Percentiles rank a stretch among this genome's conserved stretches.
phyloP scores from a whole-genome alignment of 2,113 vertebrate genomes.

The Istiophorus platypterus region DNA sequence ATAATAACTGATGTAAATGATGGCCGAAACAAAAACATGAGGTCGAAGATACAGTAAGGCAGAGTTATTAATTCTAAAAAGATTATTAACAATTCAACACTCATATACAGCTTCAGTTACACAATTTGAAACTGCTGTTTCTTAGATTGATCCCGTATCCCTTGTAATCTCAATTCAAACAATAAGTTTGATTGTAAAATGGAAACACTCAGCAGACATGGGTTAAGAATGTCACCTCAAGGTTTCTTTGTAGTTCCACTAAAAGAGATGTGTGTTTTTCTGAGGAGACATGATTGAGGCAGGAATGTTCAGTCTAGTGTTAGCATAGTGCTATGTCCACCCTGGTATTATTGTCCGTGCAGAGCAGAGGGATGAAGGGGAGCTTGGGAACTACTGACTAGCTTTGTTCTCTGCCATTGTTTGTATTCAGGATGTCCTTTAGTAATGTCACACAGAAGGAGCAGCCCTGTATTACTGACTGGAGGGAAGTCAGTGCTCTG shows the following conservation, averaged over 20 bases:
- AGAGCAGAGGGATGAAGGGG: neutral
- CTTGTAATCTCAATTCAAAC: neutral
- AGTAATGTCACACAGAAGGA: constrained; percentile 56
- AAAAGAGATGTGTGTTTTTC: neutral
- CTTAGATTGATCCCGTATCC: neutral
- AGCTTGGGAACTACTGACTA: constrained; percentile 71
- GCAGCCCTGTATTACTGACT: constrained; percentile 29
- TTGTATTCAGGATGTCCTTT: constrained; percentile 80
- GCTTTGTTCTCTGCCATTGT: constrained; percentile 80
- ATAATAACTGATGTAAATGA: too few relatives aligned
- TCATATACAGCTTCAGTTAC: neutral
- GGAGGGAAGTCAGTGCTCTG: constrained; percentile 52
- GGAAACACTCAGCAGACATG: neutral
- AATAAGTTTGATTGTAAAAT: neutral
- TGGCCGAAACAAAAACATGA: neutral
- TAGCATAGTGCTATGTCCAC: constrained; percentile 27
- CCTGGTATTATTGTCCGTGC: constrained; percentile 34
- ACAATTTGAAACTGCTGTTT: too few relatives aligned
- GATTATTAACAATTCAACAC: neutral
- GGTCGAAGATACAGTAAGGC: neutral
- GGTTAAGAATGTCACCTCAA: neutral
- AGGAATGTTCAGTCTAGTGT: constrained; percentile 4
- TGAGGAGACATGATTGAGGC: neutral
- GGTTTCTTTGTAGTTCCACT: neutral
- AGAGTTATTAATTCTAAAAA: neutral